A percentile compares a stretch with the other conserved stretches of the same genome.
Evolutionary conservation across 1,140 invertebrate species (phyloP).

Genomic region (Aculops lycopersici): DNA sequence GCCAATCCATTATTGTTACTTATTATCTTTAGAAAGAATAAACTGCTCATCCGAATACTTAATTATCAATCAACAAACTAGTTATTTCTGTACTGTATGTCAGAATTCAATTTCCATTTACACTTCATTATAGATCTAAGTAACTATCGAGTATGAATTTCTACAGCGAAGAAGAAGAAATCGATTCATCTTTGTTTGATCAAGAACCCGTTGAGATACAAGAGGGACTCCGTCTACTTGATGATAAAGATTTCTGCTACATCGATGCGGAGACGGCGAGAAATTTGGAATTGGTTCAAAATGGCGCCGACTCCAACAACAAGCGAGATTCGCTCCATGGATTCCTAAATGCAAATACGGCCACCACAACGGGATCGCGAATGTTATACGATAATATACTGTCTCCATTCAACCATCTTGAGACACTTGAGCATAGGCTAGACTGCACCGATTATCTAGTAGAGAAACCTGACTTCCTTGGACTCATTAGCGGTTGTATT

Average conservation of each 20-base stretch:
- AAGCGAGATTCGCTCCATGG: neutral
- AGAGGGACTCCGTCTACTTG: too few species aligned
- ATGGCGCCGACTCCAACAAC: neutral
- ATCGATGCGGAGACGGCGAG: neutral
- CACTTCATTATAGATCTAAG: too few species aligned
- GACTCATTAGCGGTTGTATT: too few species aligned
- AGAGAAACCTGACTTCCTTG: conserved; percentile 14
- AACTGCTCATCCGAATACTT: too few species aligned
- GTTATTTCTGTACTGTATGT: neutral
- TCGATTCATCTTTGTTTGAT: too few species aligned
- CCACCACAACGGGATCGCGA: neutral
- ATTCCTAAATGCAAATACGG: neutral
- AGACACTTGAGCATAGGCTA: conserved; percentile 29
- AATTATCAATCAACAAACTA: neutral
- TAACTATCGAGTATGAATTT: too few species aligned
- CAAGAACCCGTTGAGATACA: too few species aligned
- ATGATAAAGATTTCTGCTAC: neutral
- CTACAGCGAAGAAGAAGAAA: too few species aligned
- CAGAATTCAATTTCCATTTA: too few species aligned
- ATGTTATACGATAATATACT: neutral
- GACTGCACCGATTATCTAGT: conserved; percentile 39
- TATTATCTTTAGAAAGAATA: too few species aligned
- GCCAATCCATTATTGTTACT: too few species aligned
- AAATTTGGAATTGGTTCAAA: neutral
- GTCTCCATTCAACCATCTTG: conserved; percentile 18